Percentiles rank a stretch among this genome's conserved stretches.
Conservation (phyloP, 92 coral and sea anemone species). For the Chrysogorgia sp. region DNA sequence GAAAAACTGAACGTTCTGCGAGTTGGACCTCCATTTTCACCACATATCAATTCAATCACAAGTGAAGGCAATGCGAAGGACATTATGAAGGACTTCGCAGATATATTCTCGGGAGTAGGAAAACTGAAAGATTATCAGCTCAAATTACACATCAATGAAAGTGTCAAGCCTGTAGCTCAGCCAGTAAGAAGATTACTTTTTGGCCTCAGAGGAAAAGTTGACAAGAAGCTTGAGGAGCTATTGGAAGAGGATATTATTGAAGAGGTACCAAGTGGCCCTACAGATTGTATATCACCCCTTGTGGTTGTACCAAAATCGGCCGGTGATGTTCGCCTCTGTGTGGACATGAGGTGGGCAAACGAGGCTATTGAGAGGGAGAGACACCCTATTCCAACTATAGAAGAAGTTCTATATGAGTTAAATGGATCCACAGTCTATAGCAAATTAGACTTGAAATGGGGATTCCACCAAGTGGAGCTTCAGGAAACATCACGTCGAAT, state of each 20-base stretch:
- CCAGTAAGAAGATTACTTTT: constrained; percentile 12
- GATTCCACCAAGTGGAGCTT: constrained; percentile 16
- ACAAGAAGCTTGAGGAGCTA: constrained; percentile 42
- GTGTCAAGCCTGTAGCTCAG: constrained; percentile 37
- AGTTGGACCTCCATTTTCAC: constrained; percentile 48
- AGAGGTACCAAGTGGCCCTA: constrained; percentile 30
- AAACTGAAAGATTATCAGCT: constrained; percentile 34
- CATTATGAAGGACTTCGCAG: constrained; percentile 3
- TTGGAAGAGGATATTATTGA: constrained; percentile 29
- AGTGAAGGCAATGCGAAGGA: constrained; percentile 27
- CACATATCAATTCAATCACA: constrained; percentile 34
- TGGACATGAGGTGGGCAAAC: constrained; percentile 6
- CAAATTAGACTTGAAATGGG: constrained; percentile 32
- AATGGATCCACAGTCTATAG: constrained; percentile 5
- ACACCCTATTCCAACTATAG: constrained; percentile 1
- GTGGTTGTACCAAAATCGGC: constrained; percentile 45
- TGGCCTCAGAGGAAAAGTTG: constrained; percentile 45
- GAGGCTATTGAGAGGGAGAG: constrained; percentile 6
- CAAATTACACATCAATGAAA: constrained; percentile 22
- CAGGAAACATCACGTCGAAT: background rate
- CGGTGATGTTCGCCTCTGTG: background rate
- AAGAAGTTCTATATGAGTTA: background rate
- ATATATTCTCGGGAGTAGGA: constrained; percentile 43
- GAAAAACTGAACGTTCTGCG: constrained; percentile 47
- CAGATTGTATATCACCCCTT: constrained; percentile 47